Percentiles rank a stretch among this genome's conserved stretches.
These are phyloP conservation scores for Thaleichthys pacificus DNA, from an alignment of 2,797 vertebrate genomes.

Conservation along the genomic window DNA sequence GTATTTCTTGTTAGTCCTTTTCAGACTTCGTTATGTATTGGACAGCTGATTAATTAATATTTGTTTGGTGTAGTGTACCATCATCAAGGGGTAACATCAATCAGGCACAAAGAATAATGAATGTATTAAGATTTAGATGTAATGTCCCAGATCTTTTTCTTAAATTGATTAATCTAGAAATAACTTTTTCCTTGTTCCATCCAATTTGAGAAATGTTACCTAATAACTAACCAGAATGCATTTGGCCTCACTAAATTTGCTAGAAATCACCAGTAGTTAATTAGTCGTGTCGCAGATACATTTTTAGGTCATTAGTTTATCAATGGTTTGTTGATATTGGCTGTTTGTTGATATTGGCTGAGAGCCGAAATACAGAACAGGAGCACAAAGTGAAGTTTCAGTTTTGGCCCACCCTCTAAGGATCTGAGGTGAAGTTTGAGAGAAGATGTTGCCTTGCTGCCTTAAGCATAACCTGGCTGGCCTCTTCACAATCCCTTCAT, in stretches of 20 bases:
- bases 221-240: not conserved
- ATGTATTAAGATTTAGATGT: not conserved
- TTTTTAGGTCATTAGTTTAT: not conserved
- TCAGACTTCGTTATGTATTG: slow-evolving; percentile 25
- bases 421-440: not conserved
- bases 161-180: not conserved
- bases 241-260: not conserved
- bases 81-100: not conserved
- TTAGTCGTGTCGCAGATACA: too few species aligned
- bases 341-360: not conserved
- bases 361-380: not conserved
- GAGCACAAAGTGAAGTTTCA: not conserved
- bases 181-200: not conserved
- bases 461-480: slow-evolving; percentile 21
- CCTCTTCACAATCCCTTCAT: slow-evolving; percentile 6
- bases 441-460: slow-evolving; percentile 20
- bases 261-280: too few species aligned
- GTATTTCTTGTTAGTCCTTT: slow-evolving; percentile 60
- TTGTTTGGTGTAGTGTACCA: not conserved
- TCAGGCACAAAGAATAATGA: not conserved
- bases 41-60: not conserved
- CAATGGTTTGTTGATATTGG: not conserved
- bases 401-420: not conserved
- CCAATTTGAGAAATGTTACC: not conserved
- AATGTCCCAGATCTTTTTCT: not conserved